Evolutionary conservation across 2,888 invertebrate genomes (phyloP).

Genomic region (Tenodera sinensis): DNA sequence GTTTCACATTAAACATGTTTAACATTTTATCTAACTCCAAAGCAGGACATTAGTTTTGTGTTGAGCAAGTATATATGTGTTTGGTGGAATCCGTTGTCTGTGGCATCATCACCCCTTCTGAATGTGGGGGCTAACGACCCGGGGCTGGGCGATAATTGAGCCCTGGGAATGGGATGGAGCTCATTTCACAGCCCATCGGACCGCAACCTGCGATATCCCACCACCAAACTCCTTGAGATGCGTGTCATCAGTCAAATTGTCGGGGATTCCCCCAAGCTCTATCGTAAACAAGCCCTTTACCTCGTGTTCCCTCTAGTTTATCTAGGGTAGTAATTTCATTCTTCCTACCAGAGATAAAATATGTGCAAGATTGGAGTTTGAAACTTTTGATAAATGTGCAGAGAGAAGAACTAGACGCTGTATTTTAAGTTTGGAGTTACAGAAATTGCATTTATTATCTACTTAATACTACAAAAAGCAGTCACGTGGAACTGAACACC

Average conservation of each 20-base stretch:
- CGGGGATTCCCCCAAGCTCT: not conserved
- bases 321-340: not conserved
- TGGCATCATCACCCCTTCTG: not conserved
- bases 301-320: not conserved
- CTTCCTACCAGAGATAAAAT: no score
- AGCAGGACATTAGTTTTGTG: no score
- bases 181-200: slow-evolving; percentile 24
- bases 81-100: not conserved
- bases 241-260: not conserved
- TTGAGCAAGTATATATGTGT: no score
- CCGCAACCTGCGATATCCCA: slow-evolving; percentile 1
- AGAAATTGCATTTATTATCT: no score
- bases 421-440: no score
- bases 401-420: no score
- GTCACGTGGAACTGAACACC: no score
- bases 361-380: no score
- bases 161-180: not conserved
- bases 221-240: not conserved
- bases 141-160: not conserved
- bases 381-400: no score
- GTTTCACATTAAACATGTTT: no score
- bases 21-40: no score
- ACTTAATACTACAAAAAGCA: no score
- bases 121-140: not conserved
- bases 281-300: not conserved